Evolutionary conservation across 2,888 invertebrate species (phyloP).

Genomic region (Campopleginae sp.): DNA sequence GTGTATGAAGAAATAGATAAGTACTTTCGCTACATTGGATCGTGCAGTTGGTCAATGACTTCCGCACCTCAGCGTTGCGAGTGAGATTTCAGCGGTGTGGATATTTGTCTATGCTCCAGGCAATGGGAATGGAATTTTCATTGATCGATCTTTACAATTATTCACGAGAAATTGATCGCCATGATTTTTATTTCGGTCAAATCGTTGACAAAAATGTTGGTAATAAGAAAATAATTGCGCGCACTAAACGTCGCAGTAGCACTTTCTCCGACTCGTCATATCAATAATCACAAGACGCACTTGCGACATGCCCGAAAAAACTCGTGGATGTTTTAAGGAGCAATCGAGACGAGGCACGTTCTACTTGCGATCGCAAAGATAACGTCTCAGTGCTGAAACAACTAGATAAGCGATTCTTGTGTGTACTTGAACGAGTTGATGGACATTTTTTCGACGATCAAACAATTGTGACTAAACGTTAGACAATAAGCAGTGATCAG

Average conservation of each 20-base stretch:
- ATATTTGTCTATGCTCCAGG: neutral
- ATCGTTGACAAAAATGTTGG: too few species aligned
- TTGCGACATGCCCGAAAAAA: constrained; percentile 24
- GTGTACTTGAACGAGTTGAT: neutral
- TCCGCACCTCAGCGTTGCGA: constrained; percentile 19
- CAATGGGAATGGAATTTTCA: neutral
- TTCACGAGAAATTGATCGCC: neutral
- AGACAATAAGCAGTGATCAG: neutral
- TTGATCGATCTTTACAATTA: neutral
- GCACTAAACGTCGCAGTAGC: neutral
- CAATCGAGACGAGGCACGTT: neutral
- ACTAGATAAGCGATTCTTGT: constrained; percentile 41
- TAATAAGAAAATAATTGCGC: neutral
- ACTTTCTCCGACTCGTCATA: constrained; percentile 17
- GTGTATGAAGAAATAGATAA: constrained; percentile 22
- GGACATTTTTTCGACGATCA: neutral
- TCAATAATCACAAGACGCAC: constrained; percentile 40
- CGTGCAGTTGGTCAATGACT: constrained; percentile 13
- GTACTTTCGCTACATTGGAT: constrained; percentile 25
- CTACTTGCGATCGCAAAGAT: constrained; percentile 6
- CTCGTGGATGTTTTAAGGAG: neutral
- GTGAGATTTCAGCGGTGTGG: constrained; percentile 9
- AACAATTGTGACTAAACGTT: neutral
- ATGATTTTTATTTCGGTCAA: neutral
- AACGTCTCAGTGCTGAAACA: constrained; percentile 29